A percentile compares a stretch with the other conserved stretches of the same genome.
Conservation (phyloP, 2,888 invertebrate genomes). For the Temnothorax rugatulus region DNA sequence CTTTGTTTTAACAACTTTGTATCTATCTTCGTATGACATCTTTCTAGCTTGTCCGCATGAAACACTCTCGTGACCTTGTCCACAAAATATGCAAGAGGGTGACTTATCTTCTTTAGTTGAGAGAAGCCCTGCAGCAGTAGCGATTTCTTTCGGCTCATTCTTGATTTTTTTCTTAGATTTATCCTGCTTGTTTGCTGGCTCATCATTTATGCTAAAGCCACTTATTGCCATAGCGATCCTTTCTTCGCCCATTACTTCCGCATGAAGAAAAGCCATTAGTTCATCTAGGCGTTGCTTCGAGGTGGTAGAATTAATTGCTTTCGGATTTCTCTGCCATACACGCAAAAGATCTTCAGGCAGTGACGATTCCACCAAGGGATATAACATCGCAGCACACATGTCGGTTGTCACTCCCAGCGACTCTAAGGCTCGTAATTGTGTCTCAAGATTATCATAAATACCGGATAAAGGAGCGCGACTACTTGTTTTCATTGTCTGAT, state of each 20-base stretch:
- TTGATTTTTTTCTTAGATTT: too few relatives aligned
- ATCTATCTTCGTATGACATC: too few relatives aligned
- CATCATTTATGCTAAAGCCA: too few relatives aligned
- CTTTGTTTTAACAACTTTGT: too few relatives aligned
- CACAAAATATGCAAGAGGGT: too few relatives aligned
- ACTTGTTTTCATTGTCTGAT: not conserved
- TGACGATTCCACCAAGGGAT: not conserved
- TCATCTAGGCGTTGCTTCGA: slow-evolving; percentile 1
- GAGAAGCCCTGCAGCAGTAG: too few relatives aligned
- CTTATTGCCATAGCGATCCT: not conserved
- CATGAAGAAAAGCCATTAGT: not conserved
- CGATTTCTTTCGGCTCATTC: too few relatives aligned
- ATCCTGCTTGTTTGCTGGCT: too few relatives aligned
- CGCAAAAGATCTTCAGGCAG: not conserved
- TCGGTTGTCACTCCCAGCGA: not conserved
- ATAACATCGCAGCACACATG: not conserved
- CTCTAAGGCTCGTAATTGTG: not conserved
- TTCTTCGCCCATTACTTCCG: not conserved
- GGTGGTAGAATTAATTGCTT: not conserved
- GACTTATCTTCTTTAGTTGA: too few relatives aligned
- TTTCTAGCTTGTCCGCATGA: too few relatives aligned
- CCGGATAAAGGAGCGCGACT: not conserved
- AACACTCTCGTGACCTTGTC: too few relatives aligned
- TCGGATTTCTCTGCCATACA: not conserved
- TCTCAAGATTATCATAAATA: not conserved